Base-by-base conservation (phyloP, 1,140 invertebrate genomes). In the Pogonomyrmex californicus region DNA sequence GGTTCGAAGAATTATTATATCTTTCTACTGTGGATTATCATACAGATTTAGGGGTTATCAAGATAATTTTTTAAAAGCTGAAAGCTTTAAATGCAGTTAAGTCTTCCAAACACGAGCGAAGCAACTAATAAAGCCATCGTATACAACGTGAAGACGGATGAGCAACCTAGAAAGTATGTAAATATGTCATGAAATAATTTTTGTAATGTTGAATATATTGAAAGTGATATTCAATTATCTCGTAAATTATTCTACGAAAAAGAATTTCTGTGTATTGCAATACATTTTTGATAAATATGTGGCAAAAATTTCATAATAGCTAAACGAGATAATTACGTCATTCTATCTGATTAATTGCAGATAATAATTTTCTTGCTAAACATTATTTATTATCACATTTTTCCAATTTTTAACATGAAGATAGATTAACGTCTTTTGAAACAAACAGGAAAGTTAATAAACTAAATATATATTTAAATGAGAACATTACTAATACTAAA, bases 141-240 rank as follows among this genome's bases (percentile, higher is more conserved):
- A 49, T 91, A 87, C 71, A 89, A 73, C 44, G 86, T 70, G 44
- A 90, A 33, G 36, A 82, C 68, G 36, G 91, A 82, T 36, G 88
- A 85, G 85, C 90, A 90, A 78, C 93, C 93, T 94, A 88, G n/a
- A 54, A 91, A 86, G 51, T 47, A 36, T 83, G 86, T 66, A 58
- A 71, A 82, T 14, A 70, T 79, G 2, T 81, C 70, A 23, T 23
- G n/a, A 56, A 1, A 14, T 60, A 44, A 41, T 85, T 76, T 85
- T 83, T 76, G 23, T 76, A 56, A 54, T 33, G 38, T 7, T 0
- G 0, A n/a, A 2, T 6, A 30, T 5, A 30, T 51, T 4, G 7
- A 60, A 73, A 1, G 4, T 1, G n/a, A 33, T 14, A 76, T 62
- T 41, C 36, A 23, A n/a, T 36, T 81, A 63, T 76, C 17, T 73